These are phyloP conservation scores for Synanthedon tipuliformis DNA, from an alignment of 2,888 invertebrate genomes.

Conservation along the genomic window DNA sequence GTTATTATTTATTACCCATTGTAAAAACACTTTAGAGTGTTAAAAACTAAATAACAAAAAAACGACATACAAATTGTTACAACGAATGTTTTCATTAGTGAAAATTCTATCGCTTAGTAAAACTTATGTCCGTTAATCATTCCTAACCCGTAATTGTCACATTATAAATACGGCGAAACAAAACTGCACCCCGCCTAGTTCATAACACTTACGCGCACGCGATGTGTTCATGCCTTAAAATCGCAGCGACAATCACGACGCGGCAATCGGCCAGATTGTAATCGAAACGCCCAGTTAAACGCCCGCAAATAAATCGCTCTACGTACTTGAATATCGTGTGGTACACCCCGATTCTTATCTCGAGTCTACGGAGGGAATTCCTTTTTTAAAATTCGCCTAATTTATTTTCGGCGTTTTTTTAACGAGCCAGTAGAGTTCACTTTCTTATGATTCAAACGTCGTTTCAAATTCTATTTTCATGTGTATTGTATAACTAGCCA, in stretches of 20 bases:
- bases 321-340: background rate
- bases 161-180: background rate
- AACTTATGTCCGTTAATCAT: background rate
- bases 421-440: too few relatives aligned
- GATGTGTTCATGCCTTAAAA: constrained; percentile 18
- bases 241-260: constrained; percentile 23
- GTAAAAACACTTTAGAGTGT: too few relatives aligned
- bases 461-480: too few relatives aligned
- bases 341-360: background rate
- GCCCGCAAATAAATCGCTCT: background rate
- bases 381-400: background rate
- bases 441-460: too few relatives aligned
- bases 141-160: background rate
- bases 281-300: constrained; percentile 12
- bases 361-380: background rate
- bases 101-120: background rate
- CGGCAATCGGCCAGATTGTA: constrained; percentile 6
- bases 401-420: background rate
- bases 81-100: background rate
- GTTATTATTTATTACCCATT: too few relatives aligned
- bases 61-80: too few relatives aligned
- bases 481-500: too few relatives aligned
- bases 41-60: too few relatives aligned
- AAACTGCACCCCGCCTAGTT: constrained; percentile 9
- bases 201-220: constrained; percentile 27